Evolutionary conservation across 2,888 invertebrate species (phyloP).

Genomic region (Drepana falcataria): DNA sequence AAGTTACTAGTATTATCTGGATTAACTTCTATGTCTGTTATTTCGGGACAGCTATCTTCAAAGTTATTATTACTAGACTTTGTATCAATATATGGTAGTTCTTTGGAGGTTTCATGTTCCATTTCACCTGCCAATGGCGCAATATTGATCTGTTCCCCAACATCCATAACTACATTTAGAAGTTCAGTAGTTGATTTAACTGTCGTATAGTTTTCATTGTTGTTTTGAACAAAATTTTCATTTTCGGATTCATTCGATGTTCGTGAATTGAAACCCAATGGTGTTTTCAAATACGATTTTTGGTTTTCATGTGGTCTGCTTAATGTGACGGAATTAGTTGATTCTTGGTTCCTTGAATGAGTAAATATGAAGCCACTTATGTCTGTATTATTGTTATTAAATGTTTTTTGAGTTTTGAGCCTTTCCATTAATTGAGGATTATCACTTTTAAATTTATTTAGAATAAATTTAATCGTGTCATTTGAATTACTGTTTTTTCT

Average conservation of each 20-base stretch:
- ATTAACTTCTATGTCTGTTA: conserved; percentile 2
- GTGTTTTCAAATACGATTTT: neutral
- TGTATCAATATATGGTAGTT: neutral
- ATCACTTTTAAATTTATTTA: conserved; percentile 49
- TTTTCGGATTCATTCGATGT: neutral
- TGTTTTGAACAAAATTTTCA: neutral
- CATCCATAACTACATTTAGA: conserved; percentile 34
- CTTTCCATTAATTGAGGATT: conserved; percentile 43
- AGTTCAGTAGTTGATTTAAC: conserved; percentile 41
- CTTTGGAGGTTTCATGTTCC: neutral
- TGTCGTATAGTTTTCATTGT: conserved; percentile 18
- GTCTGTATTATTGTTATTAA: no score
- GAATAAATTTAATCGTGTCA: conserved; percentile 26
- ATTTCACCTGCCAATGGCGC: neutral
- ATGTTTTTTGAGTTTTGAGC: conserved; percentile 26
- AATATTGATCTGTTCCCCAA: conserved; percentile 9
- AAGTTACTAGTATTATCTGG: conserved; percentile 10
- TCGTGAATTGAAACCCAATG: neutral
- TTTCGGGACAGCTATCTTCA: neutral
- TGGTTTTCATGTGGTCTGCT: neutral
- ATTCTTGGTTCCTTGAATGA: conserved; percentile 8
- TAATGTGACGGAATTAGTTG: conserved; percentile 5
- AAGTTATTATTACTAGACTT: neutral
- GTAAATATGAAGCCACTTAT: conserved; percentile 11
- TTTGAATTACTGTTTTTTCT: conserved; percentile 35